Conservation (phyloP, 1,140 invertebrate genomes). For the Zaprionus tsacasi region DNA sequence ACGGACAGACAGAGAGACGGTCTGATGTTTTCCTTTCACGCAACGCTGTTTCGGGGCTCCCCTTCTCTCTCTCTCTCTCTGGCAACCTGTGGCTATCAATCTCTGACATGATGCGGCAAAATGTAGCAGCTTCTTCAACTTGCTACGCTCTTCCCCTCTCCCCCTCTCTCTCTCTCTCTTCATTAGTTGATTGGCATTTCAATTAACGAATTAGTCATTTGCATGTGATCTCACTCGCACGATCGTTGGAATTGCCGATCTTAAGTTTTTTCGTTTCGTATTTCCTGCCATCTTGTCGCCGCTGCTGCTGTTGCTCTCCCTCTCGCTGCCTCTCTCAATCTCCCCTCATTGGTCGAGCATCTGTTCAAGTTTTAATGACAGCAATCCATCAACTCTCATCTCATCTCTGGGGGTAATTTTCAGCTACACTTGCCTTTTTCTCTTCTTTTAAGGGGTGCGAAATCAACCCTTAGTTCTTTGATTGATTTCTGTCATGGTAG, state of each 20-base stretch:
- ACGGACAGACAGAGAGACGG: slow-evolving; percentile 1
- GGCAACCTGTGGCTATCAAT: slow-evolving; percentile 54
- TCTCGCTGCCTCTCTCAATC: not conserved
- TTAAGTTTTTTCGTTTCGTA: slow-evolving; percentile 30
- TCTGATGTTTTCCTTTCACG: slow-evolving; percentile 64
- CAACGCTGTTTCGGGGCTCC: slow-evolving; percentile 35
- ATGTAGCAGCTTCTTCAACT: slow-evolving; percentile 30
- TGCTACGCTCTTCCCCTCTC: slow-evolving; percentile 2
- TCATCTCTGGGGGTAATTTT: slow-evolving; percentile 42
- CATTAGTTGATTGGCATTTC: slow-evolving; percentile 62
- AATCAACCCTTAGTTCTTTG: slow-evolving; percentile 52
- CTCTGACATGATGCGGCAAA: slow-evolving; percentile 62
- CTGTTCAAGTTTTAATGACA: slow-evolving; percentile 40
- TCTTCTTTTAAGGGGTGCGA: not conserved
- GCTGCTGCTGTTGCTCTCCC: not conserved
- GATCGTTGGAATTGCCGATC: not conserved
- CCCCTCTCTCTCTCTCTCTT: slow-evolving; percentile 2
- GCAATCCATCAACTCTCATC: slow-evolving; percentile 61
- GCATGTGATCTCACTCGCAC: slow-evolving; percentile 32
- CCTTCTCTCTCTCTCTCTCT: slow-evolving; percentile 29
- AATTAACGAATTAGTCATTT: slow-evolving; percentile 68
- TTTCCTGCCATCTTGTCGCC: slow-evolving; percentile 36
- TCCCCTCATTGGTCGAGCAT: slow-evolving; percentile 5
- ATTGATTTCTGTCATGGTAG: slow-evolving; percentile 50
- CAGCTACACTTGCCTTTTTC: not conserved